A percentile compares a stretch with the other conserved stretches of the same genome.
Conservation (phyloP, 2,113 vertebrate genomes). For the Sorex fumeus region DNA sequence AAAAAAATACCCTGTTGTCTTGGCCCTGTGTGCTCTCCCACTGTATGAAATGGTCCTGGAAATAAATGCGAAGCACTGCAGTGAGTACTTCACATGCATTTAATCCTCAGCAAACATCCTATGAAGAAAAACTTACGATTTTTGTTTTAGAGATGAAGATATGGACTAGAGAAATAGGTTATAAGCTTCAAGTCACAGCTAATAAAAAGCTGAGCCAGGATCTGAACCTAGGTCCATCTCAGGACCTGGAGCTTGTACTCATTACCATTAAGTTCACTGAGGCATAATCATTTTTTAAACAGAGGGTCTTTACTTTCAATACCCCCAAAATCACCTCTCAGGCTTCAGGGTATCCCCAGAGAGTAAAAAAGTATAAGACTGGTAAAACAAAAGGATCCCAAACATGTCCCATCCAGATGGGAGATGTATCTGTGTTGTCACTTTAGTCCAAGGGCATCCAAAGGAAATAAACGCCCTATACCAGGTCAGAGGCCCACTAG, state of each 20-base stretch:
- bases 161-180: constrained; percentile 23
- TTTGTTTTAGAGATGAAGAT: constrained; percentile 2
- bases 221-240: background rate
- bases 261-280: background rate
- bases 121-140: background rate
- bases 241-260: background rate
- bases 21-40: background rate
- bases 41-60: background rate
- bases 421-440: background rate
- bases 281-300: background rate
- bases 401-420: background rate
- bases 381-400: background rate
- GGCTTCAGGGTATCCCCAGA: background rate
- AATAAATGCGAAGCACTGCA: background rate
- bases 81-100: background rate
- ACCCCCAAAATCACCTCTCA: background rate
- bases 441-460: constrained; percentile 19
- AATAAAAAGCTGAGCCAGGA: background rate
- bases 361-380: background rate
- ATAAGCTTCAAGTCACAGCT: constrained; percentile 11
- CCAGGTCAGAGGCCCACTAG: background rate
- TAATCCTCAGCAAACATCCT: background rate
- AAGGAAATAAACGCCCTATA: background rate
- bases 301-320: background rate
- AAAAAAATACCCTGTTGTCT: background rate